A percentile compares a stretch with the other conserved stretches of the same genome.
These are phyloP conservation scores for Eristalis intricaria DNA, from an alignment of 2,888 invertebrate species.

Conservation along the genomic window DNA sequence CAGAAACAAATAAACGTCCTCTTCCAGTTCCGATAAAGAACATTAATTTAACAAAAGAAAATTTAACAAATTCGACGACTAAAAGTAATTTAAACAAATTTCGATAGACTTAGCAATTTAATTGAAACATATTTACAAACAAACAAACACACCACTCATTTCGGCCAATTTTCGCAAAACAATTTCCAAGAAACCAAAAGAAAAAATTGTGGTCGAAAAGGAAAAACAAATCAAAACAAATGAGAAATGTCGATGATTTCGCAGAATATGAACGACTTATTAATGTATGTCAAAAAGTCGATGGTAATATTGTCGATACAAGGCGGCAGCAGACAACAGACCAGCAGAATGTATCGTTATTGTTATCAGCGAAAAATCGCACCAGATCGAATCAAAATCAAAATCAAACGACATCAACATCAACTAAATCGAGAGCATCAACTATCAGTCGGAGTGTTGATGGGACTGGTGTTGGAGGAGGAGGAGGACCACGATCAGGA, in stretches of 20 bases:
- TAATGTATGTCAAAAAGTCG: background rate
- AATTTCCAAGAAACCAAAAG: too few relatives aligned
- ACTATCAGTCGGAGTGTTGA: background rate
- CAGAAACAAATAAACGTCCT: too few relatives aligned
- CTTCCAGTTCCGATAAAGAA: too few relatives aligned
- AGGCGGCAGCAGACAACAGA: background rate
- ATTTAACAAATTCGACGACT: too few relatives aligned
- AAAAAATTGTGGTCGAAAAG: background rate
- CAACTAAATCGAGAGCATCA: too few relatives aligned
- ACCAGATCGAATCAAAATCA: background rate
- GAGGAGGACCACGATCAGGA: background rate
- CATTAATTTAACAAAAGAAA: too few relatives aligned
- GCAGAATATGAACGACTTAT: background rate
- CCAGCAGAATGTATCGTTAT: background rate
- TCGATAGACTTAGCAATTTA: too few relatives aligned
- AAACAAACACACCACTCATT: too few relatives aligned
- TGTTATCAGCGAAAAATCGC: background rate
- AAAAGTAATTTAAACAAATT: too few relatives aligned
- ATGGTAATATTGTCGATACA: background rate
- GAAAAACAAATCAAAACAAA: background rate
- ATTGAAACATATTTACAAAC: too few relatives aligned
- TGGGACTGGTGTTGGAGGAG: too few relatives aligned
- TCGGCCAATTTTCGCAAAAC: too few relatives aligned
- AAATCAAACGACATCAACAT: background rate
- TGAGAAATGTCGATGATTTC: slow-evolving; percentile 9